Evolutionary conservation across 2,113 vertebrate species (phyloP), one percentile per base, ranked within the genome.

Genomic region (Marcusenius ussheri): DNA sequence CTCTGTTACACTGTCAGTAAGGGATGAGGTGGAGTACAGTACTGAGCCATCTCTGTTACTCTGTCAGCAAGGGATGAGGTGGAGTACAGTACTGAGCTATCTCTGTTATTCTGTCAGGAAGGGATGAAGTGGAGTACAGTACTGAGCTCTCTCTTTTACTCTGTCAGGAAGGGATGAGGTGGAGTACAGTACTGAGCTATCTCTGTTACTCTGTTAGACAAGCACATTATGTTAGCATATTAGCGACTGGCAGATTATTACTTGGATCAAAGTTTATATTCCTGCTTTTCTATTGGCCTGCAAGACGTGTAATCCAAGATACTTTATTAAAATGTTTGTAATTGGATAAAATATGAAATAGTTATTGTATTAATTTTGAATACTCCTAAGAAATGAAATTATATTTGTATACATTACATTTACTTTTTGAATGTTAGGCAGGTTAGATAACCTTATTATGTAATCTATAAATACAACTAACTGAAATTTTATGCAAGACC

Each of bases 101-200:
- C 62, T 70, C 62, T 70, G 62, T 27, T 56, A 90, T 85, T 91
- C 24, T 91, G 93, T 91, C 90, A 89, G 90, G 50, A 70, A 89
- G 47, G 6, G 56, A 90, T 89, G 91, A 91, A 80, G 83, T 66
- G 49, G 11, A 77, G 66, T 45, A 49, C 83, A 50, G 56, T 2
- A 84, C 46, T n/a, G 77, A 13, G 62, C n/a, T 0, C 27, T 66
- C 21, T 27, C 62, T 70, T 24, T 27, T n/a, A 70, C n/a, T n/a
- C 24, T 70, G 17, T 70, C 7, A 70, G n/a, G 10, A 24, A 70
- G 62, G 62, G 5, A 70, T 70, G 50, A 51, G 2, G 15, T 51
- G 50, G 21, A 8, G 24, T 70, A 70, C 62, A 70, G 21, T 70
- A 70, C 27, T 10, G 27, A 70, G n/a, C 27, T 4, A 19, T 19